Evolutionary conservation across 2,797 vertebrate genomes (phyloP).

Genomic region (Peromyscus melanophrys): DNA sequence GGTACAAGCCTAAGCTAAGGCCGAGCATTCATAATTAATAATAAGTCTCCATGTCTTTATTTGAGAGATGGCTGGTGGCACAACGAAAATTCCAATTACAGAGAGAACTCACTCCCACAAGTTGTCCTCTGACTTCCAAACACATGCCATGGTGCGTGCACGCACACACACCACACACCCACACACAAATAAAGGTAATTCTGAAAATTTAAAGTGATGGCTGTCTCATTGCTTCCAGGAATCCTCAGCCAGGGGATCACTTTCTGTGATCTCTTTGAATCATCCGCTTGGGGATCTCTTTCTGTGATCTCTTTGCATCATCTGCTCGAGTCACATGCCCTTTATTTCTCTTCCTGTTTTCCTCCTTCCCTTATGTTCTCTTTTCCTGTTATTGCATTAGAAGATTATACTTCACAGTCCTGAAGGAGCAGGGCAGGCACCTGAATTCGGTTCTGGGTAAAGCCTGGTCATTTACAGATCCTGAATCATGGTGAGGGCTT

Average conservation of each 20-base stretch:
- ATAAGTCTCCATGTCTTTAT: not conserved
- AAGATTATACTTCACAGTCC: constrained; percentile 32
- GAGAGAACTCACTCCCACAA: not conserved
- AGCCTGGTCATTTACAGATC: not conserved
- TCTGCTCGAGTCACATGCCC: not conserved
- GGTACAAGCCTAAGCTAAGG: not conserved
- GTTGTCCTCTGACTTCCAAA: not conserved
- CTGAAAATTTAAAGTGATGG: not conserved
- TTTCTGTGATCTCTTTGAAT: not conserved
- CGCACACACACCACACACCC: not conserved
- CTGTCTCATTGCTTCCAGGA: not conserved
- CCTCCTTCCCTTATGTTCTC: not conserved
- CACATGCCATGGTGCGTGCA: not conserved
- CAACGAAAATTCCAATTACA: not conserved
- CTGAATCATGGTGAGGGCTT: not conserved
- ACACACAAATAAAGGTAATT: not conserved
- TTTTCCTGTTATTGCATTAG: constrained; percentile 45
- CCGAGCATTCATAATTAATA: not conserved
- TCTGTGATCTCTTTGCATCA: not conserved
- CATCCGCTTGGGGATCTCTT: not conserved
- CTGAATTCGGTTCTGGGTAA: not conserved
- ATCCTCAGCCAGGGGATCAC: not conserved
- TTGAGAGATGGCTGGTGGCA: not conserved
- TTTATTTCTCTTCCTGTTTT: constrained; percentile 31
- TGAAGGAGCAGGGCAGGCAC: not conserved